A percentile compares a stretch with the other conserved stretches of the same genome.
Conservation (phyloP, 2,113 vertebrate genomes). For the Parus major region DNA sequence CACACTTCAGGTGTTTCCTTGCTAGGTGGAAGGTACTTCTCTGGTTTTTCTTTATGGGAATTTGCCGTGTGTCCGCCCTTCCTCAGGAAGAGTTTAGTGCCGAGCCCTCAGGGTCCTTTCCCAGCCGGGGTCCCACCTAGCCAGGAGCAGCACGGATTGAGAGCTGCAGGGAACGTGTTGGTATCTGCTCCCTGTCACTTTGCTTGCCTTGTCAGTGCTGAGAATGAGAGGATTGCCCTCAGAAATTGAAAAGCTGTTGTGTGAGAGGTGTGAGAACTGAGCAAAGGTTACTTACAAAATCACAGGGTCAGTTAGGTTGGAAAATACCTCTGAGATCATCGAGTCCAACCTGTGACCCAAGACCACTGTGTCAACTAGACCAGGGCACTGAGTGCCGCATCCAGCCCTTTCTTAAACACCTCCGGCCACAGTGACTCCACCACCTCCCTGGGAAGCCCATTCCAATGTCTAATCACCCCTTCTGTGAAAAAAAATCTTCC, state of each 20-base stretch:
- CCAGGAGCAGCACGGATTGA: accelerated
- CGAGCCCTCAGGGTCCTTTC: too few species aligned
- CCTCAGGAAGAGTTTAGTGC: too few species aligned
- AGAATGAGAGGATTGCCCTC: background rate
- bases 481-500: background rate
- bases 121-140: accelerated
- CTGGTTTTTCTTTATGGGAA: accelerated
- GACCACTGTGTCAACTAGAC: accelerated
- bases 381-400: background rate
- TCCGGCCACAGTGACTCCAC: background rate
- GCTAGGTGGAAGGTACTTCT: too few species aligned
- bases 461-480: background rate
- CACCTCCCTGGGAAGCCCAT: too few species aligned
- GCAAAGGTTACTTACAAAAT: background rate
- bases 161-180: background rate
- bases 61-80: background rate
- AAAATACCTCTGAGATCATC: background rate
- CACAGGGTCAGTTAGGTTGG: accelerated
- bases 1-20: accelerated
- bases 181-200: accelerated
- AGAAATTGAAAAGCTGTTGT: background rate
- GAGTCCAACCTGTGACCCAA: background rate
- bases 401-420: background rate
- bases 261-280: background rate
- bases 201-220: background rate